phyloP scores from a whole-genome alignment of 2,797 vertebrate species.

The Sebastes hubbsi region DNA sequence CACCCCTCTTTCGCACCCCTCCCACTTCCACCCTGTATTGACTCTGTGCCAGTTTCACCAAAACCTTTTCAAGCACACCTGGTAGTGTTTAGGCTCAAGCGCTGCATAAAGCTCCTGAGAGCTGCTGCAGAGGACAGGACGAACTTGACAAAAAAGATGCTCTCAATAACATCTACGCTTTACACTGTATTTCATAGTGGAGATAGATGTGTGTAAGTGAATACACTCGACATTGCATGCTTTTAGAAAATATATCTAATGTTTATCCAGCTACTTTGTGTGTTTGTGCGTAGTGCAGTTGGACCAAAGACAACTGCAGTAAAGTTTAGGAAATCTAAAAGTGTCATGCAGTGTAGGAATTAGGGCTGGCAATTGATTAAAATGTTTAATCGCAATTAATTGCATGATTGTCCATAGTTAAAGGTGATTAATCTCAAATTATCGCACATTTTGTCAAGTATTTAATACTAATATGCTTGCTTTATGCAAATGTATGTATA shows the following conservation, averaged over 20 bases:
- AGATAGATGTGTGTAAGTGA: not conserved
- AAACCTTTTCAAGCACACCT: slow-evolving; percentile 80
- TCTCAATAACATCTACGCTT: slow-evolving; percentile 21
- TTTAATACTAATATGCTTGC: too few species aligned
- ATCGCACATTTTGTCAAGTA: too few species aligned
- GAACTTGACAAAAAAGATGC: slow-evolving; percentile 29
- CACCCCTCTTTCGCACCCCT: slow-evolving; percentile 34
- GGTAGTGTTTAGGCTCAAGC: slow-evolving; percentile 82
- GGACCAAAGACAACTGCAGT: not conserved
- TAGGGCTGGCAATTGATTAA: rapidly evolving
- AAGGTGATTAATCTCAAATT: rapidly evolving
- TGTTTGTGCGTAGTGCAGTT: not conserved
- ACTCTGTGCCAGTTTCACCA: slow-evolving; percentile 75
- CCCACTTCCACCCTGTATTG: slow-evolving; percentile 52
- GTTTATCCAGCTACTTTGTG: not conserved
- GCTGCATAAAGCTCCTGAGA: slow-evolving; percentile 63
- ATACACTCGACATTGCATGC: not conserved
- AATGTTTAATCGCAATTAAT: too few species aligned
- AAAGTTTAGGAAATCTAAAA: not conserved
- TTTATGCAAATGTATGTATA: too few species aligned
- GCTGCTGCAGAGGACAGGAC: slow-evolving; percentile 40
- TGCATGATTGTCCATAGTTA: too few species aligned
- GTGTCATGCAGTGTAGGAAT: slow-evolving; percentile 3
- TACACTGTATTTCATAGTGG: not conserved
- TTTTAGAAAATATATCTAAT: not conserved